Base-by-base conservation (phyloP, 2,888 invertebrate genomes). In the Mycogona germanica region DNA sequence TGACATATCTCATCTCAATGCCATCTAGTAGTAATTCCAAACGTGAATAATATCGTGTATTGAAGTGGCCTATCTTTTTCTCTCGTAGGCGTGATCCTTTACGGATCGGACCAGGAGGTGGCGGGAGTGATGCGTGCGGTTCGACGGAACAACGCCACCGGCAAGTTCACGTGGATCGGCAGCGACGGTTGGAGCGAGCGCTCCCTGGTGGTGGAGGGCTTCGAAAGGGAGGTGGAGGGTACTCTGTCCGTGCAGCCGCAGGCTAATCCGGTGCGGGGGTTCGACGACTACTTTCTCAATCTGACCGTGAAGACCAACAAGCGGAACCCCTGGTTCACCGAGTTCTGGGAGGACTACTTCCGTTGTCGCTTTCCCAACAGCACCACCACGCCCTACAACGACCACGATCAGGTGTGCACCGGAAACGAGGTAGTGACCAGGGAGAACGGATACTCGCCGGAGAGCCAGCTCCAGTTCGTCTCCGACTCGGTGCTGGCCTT, bases 101-200 rank as follows among this genome's bases (percentile, higher is more conserved):
- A 91, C 69, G 95, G 87, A 0, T 93, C 92, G 0, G 95, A 95
- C 71, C 95, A 95, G 73, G 95, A 95, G 74, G 95, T 95, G 7
- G 89, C 92, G 0, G 91, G 88, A 35, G 82, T 96, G 56, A 96
- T 96, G 95, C 75, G 84, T 45, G 95, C 95, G 0, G 88, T 93
- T 0, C 78, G 86, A 55, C 76, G 92, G 3, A 79, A 80, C 58
- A 89, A 91, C 66, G 87, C 87, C 9, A 91, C 92, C 0, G 85
- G 86, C 5, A 77, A 80, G 51, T 96, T 95, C 73, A 85, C 88
- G 54, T 95, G 93, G 93, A 91, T 95, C 37, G 95, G 95, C 0
- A 91, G 89, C 29, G 95, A 95, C 65, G 95, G 95, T 1, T 95
- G 95, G 95, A 88, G 88, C 65, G 92, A 89, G 5, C 72, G 93